Evolutionary conservation across 2,113 vertebrate species (phyloP).

Genomic region (cat (Felis catus)): F.catus_Fca126_mat1.0 CM031423.1:87011501-87012000

Average conservation of each 20-base stretch:
- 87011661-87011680: background rate
- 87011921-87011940: background rate
- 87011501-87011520: background rate
- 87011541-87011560: background rate
- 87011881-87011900: background rate
- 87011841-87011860: background rate
- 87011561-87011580: background rate
- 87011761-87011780: background rate
- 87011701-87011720: background rate
- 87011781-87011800: background rate
- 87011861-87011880: background rate
- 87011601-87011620: background rate
- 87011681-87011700: background rate
- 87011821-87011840: background rate
- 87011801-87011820: background rate
- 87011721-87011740: background rate
- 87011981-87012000: background rate
- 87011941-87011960: too few relatives aligned
- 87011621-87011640: background rate
- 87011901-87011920: background rate
- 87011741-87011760: background rate
- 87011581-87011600: background rate
- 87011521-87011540: background rate
- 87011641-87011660: background rate
- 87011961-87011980: background rate